Evolutionary conservation across 1,140 invertebrate species (phyloP).

Genomic region (Cotesia typhae): DNA sequence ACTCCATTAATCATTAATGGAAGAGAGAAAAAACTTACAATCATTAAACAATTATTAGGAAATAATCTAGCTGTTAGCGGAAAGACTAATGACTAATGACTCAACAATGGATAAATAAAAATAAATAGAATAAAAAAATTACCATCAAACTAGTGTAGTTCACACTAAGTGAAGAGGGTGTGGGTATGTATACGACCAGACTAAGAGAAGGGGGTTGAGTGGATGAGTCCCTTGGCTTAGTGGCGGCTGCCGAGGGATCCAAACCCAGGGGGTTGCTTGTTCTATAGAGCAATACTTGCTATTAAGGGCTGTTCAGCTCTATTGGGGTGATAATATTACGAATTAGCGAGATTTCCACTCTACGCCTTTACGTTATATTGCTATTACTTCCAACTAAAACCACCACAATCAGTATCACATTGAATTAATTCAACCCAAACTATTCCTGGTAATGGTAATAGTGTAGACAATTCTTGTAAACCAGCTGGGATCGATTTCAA

Average conservation of each 20-base stretch:
- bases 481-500: too few species aligned
- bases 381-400: slow-evolving; percentile 1
- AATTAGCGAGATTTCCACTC: slow-evolving; percentile 61
- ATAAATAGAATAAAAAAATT: slow-evolving; percentile 15
- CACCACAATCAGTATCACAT: slow-evolving; percentile 36
- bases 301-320: slow-evolving; percentile 55
- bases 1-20: not conserved
- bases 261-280: slow-evolving; percentile 45
- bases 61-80: not conserved
- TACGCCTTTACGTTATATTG: slow-evolving; percentile 30
- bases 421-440: slow-evolving; percentile 45
- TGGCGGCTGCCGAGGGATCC: slow-evolving; percentile 48
- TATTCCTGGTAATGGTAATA: too few species aligned
- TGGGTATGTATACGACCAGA: slow-evolving; percentile 31
- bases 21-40: not conserved
- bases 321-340: slow-evolving; percentile 62
- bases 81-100: slow-evolving; percentile 1
- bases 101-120: slow-evolving; percentile 4
- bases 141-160: slow-evolving; percentile 41
- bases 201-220: slow-evolving; percentile 34
- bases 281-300: slow-evolving; percentile 48
- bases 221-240: slow-evolving; percentile 54
- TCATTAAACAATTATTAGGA: slow-evolving; percentile 17
- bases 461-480: too few species aligned
- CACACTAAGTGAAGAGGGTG: slow-evolving; percentile 35